Conservation (phyloP, 2,113 vertebrate genomes). For the Rhizomys pruinosus region DNA sequence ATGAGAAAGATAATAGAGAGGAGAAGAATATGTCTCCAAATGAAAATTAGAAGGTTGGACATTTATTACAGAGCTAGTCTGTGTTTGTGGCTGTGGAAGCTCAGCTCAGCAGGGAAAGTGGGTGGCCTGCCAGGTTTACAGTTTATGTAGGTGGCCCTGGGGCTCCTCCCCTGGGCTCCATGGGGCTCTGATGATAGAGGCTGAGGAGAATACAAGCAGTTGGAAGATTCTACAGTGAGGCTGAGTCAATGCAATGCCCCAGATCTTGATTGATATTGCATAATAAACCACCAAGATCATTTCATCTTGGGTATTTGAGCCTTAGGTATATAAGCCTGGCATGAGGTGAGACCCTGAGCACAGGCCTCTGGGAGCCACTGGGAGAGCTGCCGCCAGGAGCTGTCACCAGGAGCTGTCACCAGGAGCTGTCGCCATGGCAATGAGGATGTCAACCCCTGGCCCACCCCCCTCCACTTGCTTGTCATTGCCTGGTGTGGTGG, state of each 20-base stretch:
- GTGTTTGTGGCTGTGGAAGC: background rate
- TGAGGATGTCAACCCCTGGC: background rate
- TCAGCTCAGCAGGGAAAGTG: background rate
- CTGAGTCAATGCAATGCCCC: background rate
- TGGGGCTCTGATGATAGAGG: background rate
- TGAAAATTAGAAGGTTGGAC: background rate
- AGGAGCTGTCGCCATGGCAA: constrained; percentile 30
- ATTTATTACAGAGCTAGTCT: background rate
- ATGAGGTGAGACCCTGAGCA: background rate
- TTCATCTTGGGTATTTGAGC: constrained; percentile 45
- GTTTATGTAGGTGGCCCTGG: background rate
- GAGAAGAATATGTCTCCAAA: no score
- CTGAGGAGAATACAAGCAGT: background rate
- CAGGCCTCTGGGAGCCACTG: background rate
- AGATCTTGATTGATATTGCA: no score
- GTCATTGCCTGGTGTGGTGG: background rate
- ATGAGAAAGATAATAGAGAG: no score
- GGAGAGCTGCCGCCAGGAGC: background rate
- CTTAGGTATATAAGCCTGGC: background rate
- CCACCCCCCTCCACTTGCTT: fast-evolving
- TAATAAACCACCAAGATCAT: no score
- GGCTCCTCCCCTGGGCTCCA: background rate
- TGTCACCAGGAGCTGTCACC: background rate
- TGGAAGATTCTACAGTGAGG: background rate
- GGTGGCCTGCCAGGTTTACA: background rate